Evolutionary conservation across 2,888 invertebrate species (phyloP), one percentile per base, ranked within the genome.

Genomic region (Diploptera punctata): DNA sequence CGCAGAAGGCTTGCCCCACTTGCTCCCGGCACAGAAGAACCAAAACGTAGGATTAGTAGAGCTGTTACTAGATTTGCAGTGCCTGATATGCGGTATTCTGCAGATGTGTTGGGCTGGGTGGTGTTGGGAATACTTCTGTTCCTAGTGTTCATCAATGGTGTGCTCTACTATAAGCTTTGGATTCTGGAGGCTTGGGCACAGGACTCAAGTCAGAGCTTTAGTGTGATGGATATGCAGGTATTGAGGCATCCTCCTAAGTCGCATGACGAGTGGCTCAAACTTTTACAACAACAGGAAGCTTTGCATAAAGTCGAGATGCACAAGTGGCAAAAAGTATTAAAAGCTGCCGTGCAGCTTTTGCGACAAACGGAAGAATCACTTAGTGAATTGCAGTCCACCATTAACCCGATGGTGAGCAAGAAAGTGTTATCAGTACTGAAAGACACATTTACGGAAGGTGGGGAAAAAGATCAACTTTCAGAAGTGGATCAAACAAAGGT

Each of bases 91-190:
- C 21, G 61, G 16, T 61, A 29, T 43, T 16, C 33, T 57, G 54
- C 68, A n/a, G 74, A 74, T 52, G 60, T 43, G 21, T 68, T 71
- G 26, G 81, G 81, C 74, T 84, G 84, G 81, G 78, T 90, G 76
- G 84, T 91, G 82, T 85, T 91, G 79, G 83, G 88, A 76, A 86
- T 88, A 77, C 86, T 91, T 76, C 84, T 93, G 31, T 80, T 85
- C 78, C 83, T 94, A 79, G 82, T 88, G 52, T 78, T 91, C 76
- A 89, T 91, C 80, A 93, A 93, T 85, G 92, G 91, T 76, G 86
- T 93, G 81, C 88, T 97, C 74, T 94, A 94, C 86, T 92, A 93
- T 84, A 91, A 93, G 84, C 86, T 97, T 77, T 92, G 93, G 91
- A 86, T 88, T 77, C 82, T 91, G 76, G 91, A 93, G 81, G 87